Evolutionary conservation across 2,113 vertebrate species (phyloP).

Genomic region (Bettongia penicillata): DNA sequence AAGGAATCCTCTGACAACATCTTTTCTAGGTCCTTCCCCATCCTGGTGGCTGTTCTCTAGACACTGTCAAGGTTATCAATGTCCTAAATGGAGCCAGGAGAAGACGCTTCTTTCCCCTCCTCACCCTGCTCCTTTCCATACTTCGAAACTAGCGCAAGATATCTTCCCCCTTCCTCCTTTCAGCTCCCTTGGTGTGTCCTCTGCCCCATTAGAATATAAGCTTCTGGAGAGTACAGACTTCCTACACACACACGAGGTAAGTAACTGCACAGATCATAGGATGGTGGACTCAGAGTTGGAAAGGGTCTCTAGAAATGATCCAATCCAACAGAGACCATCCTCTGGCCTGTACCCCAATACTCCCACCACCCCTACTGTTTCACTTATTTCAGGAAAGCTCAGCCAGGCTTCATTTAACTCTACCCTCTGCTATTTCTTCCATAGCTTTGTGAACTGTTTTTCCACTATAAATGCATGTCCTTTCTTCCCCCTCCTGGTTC

Average conservation of each 20-base stretch:
- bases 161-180: not conserved
- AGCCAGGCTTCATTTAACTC: no score
- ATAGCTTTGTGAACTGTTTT: not conserved
- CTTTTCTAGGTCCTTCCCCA: not conserved
- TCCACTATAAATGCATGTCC: no score
- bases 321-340: not conserved
- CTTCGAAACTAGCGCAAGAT: no score
- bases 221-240: not conserved
- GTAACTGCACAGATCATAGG: not conserved
- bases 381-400: no score
- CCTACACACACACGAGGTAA: not conserved
- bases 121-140: not conserved
- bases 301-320: not conserved
- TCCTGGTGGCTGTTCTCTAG: not conserved
- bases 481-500: not conserved
- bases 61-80: not conserved
- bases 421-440: not conserved
- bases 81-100: not conserved
- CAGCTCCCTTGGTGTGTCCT: no score
- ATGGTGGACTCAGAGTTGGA: not conserved
- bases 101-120: not conserved
- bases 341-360: no score
- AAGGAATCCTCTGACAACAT: not conserved
- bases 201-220: not conserved
- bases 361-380: no score